Conservation (phyloP, 2,888 invertebrate species). For the Suillia variegata region DNA sequence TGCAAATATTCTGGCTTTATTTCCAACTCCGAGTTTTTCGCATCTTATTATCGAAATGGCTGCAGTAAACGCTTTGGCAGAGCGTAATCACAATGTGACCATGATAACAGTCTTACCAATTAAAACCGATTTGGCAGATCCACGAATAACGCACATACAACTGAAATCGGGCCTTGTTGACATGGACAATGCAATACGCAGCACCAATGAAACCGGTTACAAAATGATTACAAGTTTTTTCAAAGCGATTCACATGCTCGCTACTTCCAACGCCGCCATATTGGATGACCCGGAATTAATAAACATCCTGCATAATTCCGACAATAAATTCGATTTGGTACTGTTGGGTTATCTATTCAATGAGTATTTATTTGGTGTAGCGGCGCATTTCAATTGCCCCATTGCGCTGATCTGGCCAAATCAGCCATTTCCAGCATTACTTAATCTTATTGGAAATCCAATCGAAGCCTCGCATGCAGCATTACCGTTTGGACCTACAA, state of each 20-base stretch:
- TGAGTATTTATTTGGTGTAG: constrained; percentile 40
- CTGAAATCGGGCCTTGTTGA: constrained; percentile 16
- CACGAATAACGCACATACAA: constrained; percentile 23
- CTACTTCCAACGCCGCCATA: constrained; percentile 11
- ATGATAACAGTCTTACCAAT: constrained; percentile 33
- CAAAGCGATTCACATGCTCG: neutral
- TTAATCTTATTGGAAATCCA: constrained; percentile 36
- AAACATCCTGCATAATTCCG: constrained; percentile 30
- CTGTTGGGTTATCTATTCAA: constrained; percentile 36
- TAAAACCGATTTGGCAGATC: constrained; percentile 17
- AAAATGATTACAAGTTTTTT: neutral
- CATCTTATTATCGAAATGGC: constrained; percentile 39
- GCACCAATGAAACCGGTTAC: neutral
- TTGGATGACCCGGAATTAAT: constrained; percentile 30
- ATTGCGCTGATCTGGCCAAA: constrained; percentile 34
- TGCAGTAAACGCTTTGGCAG: constrained; percentile 35
- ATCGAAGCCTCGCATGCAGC: constrained; percentile 28
- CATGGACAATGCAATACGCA: constrained; percentile 9
- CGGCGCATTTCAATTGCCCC: constrained; percentile 44
- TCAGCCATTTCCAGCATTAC: constrained; percentile 24
- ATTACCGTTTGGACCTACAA: too few relatives aligned
- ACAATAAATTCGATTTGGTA: constrained; percentile 40
- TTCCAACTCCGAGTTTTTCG: constrained; percentile 36
- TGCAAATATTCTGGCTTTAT: constrained; percentile 37
- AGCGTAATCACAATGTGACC: constrained; percentile 42